A percentile compares a stretch with the other conserved stretches of the same genome.
phyloP scores from a whole-genome alignment of 2,113 vertebrate species.

The Phycodurus eques region DNA sequence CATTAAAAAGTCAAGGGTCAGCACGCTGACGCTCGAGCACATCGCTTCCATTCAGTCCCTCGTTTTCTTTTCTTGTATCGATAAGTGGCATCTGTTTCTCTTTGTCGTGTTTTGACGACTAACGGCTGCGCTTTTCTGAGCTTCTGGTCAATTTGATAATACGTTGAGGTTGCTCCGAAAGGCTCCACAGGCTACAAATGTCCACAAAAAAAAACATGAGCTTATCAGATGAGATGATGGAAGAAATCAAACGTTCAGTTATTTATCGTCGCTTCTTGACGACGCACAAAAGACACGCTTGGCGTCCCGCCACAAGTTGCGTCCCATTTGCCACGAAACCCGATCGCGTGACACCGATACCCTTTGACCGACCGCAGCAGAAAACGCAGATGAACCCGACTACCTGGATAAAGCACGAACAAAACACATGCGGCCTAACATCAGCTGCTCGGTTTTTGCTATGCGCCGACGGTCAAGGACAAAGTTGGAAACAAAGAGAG shows the following conservation, averaged over 20 bases:
- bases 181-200: background rate
- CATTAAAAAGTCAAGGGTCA: conserved; percentile 38
- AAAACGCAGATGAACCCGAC: background rate
- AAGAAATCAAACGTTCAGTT: background rate
- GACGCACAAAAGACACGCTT: background rate
- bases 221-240: background rate
- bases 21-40: conserved; percentile 25
- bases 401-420: too few relatives aligned
- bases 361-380: background rate
- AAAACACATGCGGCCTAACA: too few relatives aligned
- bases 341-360: background rate
- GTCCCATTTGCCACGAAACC: background rate
- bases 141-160: too few relatives aligned
- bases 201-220: background rate
- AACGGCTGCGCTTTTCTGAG: too few relatives aligned
- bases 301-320: background rate
- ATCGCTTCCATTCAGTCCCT: conserved; percentile 18
- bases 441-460: too few relatives aligned
- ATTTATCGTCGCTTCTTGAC: background rate
- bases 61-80: conserved; percentile 5
- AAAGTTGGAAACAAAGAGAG: too few relatives aligned
- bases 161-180: too few relatives aligned
- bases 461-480: background rate
- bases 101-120: too few relatives aligned
- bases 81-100: background rate